A percentile compares a stretch with the other conserved stretches of the same genome.
phyloP scores from a whole-genome alignment of 1,140 invertebrate genomes.

The Plectrocnemia conspersa region DNA sequence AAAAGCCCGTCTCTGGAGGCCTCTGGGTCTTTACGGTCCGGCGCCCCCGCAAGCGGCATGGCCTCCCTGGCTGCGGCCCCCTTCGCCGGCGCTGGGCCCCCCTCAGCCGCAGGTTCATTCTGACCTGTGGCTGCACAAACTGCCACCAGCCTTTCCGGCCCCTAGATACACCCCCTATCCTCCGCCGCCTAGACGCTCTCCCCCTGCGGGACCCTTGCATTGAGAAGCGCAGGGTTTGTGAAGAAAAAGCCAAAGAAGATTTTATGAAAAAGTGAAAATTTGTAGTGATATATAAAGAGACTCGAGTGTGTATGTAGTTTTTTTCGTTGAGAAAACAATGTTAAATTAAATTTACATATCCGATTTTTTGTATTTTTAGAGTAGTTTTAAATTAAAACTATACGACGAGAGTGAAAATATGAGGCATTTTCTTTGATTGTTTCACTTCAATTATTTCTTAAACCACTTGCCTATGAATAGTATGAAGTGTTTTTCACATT shows the following conservation, averaged over 20 bases:
- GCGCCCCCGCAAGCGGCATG: conserved; percentile 44
- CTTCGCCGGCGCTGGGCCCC: conserved; percentile 45
- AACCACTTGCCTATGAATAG: too few relatives aligned
- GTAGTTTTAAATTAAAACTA: background rate
- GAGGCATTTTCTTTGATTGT: too few relatives aligned
- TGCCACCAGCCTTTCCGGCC: conserved; percentile 36
- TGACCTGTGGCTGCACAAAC: conserved; percentile 48
- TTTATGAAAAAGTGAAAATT: too few relatives aligned
- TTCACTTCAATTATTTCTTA: too few relatives aligned
- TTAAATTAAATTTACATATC: conserved; percentile 2
- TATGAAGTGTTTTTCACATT: too few relatives aligned
- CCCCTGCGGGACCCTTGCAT: conserved; percentile 28
- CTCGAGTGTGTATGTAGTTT: background rate
- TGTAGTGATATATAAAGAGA: too few relatives aligned
- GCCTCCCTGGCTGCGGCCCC: conserved; percentile 42
- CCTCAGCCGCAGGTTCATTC: conserved; percentile 38
- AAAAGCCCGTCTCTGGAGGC: conserved; percentile 40
- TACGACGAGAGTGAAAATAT: too few relatives aligned
- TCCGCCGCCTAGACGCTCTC: conserved; percentile 37
- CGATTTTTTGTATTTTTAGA: background rate
- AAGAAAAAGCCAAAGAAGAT: too few relatives aligned
- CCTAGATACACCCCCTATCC: conserved; percentile 49
- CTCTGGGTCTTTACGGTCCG: conserved; percentile 45
- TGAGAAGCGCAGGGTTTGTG: too few relatives aligned
- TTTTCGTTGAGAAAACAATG: background rate